Conservation (phyloP, 2,888 invertebrate species). For the Crossocerus cetratus region DNA sequence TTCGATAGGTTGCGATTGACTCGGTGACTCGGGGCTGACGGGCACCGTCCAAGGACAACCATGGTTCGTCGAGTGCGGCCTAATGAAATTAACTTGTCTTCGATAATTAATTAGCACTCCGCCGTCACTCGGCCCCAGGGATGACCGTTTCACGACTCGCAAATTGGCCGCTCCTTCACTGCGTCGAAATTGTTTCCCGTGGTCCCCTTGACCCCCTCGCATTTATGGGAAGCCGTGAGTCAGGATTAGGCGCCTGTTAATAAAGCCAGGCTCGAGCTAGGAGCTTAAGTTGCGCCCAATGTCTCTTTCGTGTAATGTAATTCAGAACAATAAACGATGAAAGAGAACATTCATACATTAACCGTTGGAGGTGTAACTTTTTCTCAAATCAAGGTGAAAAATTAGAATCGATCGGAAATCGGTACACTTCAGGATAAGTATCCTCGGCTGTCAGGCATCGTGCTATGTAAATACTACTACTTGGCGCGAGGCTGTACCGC, state of each 20-base stretch:
- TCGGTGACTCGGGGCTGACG: constrained; percentile 15
- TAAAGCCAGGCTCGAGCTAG: background rate
- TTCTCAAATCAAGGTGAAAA: no score
- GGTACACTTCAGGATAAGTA: no score
- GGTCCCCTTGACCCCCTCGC: background rate
- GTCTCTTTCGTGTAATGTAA: no score
- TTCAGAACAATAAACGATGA: no score
- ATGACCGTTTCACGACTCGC: constrained; percentile 24
- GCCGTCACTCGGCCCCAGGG: constrained; percentile 13
- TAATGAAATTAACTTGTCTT: constrained; percentile 55
- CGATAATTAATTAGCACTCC: constrained; percentile 52
- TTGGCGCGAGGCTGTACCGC: no score
- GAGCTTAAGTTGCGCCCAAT: no score
- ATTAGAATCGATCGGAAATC: no score
- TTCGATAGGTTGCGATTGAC: background rate
- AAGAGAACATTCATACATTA: no score
- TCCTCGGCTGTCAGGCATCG: no score
- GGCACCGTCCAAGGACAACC: constrained; percentile 43
- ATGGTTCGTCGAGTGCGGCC: constrained; percentile 34
- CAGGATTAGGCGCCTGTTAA: constrained; percentile 10
- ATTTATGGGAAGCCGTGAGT: background rate
- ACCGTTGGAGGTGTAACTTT: no score
- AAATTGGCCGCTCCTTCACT: constrained; percentile 25
- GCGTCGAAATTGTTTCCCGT: constrained; percentile 28
- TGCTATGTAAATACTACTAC: no score